Evolutionary conservation across 2,113 vertebrate species (phyloP).

Genomic region (Engraulis encrasicolus): DNA sequence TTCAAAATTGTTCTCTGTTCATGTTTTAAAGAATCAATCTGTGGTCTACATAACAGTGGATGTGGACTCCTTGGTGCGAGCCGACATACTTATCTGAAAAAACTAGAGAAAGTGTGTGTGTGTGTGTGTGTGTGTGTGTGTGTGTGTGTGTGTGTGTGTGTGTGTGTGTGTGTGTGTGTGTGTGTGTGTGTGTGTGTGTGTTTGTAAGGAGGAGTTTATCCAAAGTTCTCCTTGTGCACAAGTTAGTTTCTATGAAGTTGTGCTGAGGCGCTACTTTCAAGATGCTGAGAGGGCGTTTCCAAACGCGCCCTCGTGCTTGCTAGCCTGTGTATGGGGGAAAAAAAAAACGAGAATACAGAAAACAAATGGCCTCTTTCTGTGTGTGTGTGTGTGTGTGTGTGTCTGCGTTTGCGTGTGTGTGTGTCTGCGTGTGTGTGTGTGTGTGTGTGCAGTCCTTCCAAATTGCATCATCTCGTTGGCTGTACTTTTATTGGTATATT

Average conservation of each 20-base stretch:
- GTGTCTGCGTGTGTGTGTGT: neutral
- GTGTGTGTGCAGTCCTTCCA: neutral
- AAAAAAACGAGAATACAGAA: too few species aligned
- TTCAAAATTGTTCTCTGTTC: too few species aligned
- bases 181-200: neutral
- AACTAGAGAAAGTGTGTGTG: too few species aligned
- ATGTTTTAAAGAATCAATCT: too few species aligned
- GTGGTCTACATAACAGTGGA: too few species aligned
- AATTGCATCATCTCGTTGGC: neutral
- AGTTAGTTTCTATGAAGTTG: neutral
- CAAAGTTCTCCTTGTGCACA: neutral
- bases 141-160: neutral
- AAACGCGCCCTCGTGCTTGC: neutral
- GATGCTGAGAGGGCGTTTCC: neutral
- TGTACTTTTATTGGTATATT: neutral
- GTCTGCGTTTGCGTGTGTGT: neutral
- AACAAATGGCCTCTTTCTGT: neutral
- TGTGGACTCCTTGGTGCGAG: too few species aligned
- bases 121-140: neutral
- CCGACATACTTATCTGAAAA: too few species aligned
- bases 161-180: neutral
- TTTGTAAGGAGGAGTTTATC: neutral
- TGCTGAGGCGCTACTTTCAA: neutral
- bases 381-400: neutral
- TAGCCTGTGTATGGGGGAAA: neutral